Evolutionary conservation across 2,113 vertebrate genomes (phyloP), one percentile per base, ranked within the genome.

Genomic region (Cinclus cinclus): DNA sequence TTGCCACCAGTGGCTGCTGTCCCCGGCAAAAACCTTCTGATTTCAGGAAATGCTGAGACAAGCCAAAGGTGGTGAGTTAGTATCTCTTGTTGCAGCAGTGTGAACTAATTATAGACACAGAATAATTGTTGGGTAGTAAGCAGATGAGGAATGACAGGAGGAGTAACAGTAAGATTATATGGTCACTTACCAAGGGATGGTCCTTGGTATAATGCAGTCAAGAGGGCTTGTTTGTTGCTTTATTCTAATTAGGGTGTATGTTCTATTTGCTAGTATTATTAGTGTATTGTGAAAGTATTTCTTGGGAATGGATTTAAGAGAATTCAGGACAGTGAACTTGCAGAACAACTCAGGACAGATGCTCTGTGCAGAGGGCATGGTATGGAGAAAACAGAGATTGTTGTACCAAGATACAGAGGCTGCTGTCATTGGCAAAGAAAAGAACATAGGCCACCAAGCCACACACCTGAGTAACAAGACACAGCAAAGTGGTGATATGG

Each of bases 51-150:
- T 67, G 24, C 37, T 85, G 39, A 59, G 55, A 59, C 33, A 83
- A 64, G 21, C 59, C 50, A 15, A 67, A 65, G 42, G 33, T 89
- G 44, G 37, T 77, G 62, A 87, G 50, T 53, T 94, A 70, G 11
- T 77, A 80, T 87, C 53, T 87, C 58, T 27, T 87, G 27, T 79
- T 92, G 39, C 70, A 86, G 63, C n/a, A 59, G 31, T 47, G 63
- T 79, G 67, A 84, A 80, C 92, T 97, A 96, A 95, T 95, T 91
- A 92, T 88, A 96, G 87, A 67, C 67, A 85, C 2, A 50, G 70
- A 90, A 77, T 88, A 93, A 92, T 86, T 90, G 59, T 41, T 83
- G 68, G 83, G 50, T 92, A 95, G 95, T 81, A 86, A 63, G 31
- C 24, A 1, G 5, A 59, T 77, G 64, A 93, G 50, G 55, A 95